Percentiles rank a stretch among this genome's conserved stretches.
phyloP scores from a whole-genome alignment of 2,797 vertebrate species.

The Pogonophryne albipinna region DNA sequence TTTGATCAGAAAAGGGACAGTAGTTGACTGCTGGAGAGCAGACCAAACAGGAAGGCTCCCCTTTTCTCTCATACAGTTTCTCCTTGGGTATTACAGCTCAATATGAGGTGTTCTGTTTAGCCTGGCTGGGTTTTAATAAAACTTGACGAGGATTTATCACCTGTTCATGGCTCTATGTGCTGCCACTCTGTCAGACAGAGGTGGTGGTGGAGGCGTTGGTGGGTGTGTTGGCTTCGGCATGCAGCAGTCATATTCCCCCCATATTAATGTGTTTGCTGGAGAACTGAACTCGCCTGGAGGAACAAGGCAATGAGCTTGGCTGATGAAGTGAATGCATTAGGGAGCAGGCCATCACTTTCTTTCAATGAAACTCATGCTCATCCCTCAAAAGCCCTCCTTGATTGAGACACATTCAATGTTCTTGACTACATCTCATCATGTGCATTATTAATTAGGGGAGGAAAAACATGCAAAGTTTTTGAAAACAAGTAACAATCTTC shows the following conservation, averaged over 20 bases:
- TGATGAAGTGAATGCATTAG: constrained; percentile 76
- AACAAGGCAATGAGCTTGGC: constrained; percentile 63
- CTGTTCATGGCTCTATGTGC: constrained; percentile 79
- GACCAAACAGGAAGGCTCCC: constrained; percentile 69
- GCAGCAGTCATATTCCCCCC: constrained; percentile 76
- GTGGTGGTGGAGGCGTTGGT: constrained; percentile 44
- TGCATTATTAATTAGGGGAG: not conserved
- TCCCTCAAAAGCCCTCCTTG: constrained; percentile 50
- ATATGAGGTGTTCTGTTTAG: constrained; percentile 82
- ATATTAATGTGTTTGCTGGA: constrained; percentile 79
- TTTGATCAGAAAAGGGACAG: constrained; percentile 63
- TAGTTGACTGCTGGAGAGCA: constrained; percentile 66
- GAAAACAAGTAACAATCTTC: constrained; percentile 36
- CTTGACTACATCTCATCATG: constrained; percentile 38
- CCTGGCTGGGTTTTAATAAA: constrained; percentile 84
- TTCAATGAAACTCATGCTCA: constrained; percentile 44
- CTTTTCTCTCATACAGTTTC: constrained; percentile 65
- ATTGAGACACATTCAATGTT: constrained; percentile 51
- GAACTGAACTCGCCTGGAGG: constrained; percentile 64
- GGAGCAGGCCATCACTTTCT: constrained; percentile 47
- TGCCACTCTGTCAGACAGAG: constrained; percentile 79
- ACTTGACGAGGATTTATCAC: constrained; percentile 86
- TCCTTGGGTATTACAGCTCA: constrained; percentile 79
- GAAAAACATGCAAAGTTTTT: constrained; percentile 24
- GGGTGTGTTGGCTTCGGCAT: constrained; percentile 53